Percentiles rank a stretch among this genome's conserved stretches.
phyloP scores from a whole-genome alignment of 2,797 vertebrate species.

The Mycteria americana region DNA sequence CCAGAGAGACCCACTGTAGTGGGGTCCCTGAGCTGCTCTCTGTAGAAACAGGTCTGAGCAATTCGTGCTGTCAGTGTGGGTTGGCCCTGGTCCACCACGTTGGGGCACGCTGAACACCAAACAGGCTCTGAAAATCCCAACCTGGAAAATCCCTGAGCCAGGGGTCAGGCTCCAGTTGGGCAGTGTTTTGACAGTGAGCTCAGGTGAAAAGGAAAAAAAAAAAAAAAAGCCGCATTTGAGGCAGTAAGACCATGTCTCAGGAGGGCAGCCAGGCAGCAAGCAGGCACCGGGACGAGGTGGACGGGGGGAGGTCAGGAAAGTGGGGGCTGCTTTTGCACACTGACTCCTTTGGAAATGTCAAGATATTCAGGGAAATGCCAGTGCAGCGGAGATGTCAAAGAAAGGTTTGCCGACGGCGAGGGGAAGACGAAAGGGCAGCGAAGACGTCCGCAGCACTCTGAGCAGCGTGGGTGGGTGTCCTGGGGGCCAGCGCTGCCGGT shows the following conservation, averaged over 20 bases:
- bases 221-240: rapidly evolving
- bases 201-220: no score
- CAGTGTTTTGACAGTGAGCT: background rate
- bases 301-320: background rate
- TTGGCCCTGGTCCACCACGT: rapidly evolving
- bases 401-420: background rate
- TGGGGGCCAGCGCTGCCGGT: rapidly evolving
- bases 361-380: background rate
- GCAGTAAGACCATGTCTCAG: no score
- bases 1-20: background rate
- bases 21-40: no score
- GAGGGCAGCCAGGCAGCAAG: background rate
- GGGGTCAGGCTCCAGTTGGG: rapidly evolving
- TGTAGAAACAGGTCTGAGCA: background rate
- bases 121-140: background rate
- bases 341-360: background rate
- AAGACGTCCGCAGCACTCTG: background rate
- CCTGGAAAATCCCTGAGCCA: background rate
- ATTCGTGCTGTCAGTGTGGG: background rate
- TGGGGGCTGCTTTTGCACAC: background rate
- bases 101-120: background rate
- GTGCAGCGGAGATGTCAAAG: background rate
- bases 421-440: background rate
- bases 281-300: rapidly evolving
- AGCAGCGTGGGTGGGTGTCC: background rate